Conservation (phyloP, 1,140 invertebrate species). For the Neoseiulus cucumeris region DNA sequence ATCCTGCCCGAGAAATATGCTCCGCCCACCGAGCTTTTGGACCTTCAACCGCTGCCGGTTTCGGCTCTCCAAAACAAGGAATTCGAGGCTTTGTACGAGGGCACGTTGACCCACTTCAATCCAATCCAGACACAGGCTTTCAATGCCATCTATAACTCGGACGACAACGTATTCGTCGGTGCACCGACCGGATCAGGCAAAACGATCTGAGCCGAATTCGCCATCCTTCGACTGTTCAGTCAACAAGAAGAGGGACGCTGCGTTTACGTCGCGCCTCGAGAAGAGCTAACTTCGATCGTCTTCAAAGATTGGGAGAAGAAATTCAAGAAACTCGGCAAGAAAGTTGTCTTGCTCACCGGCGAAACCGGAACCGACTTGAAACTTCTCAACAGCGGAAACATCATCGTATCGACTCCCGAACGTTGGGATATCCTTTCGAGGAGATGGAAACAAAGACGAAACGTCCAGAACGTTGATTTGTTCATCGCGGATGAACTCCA, state of each 20-base stretch:
- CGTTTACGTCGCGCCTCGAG: conserved; percentile 82
- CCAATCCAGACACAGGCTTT: conserved; percentile 99
- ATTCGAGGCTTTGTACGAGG: conserved; percentile 64
- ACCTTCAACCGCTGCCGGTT: conserved; percentile 82
- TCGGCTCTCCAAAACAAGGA: conserved; percentile 47
- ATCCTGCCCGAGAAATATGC: conserved; percentile 95
- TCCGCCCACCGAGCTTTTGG: conserved; percentile 90
- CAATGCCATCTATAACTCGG: conserved; percentile 92
- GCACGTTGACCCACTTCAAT: conserved; percentile 84
- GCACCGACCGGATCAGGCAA: conserved; percentile 94
- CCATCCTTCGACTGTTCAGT: conserved; percentile 67
- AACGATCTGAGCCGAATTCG: conserved; percentile 90
- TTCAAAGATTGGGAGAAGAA: conserved; percentile 77
- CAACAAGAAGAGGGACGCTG: conserved; percentile 42
- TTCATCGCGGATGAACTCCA: conserved; percentile 98
- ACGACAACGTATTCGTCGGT: conserved; percentile 96
- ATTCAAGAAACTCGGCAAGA: conserved; percentile 60
- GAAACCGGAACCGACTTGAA: conserved; percentile 95
- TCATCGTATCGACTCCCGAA: conserved; percentile 88
- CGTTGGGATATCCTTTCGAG: conserved; percentile 97
- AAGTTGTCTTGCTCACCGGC: conserved; percentile 78
- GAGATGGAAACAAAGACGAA: conserved; percentile 95
- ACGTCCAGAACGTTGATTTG: conserved; percentile 87
- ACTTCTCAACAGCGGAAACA: conserved; percentile 50
- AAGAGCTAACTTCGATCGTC: conserved; percentile 72